These are phyloP conservation scores for Thalassoma bifasciatum DNA, from an alignment of 2,113 vertebrate species.

Conservation along the genomic window DNA sequence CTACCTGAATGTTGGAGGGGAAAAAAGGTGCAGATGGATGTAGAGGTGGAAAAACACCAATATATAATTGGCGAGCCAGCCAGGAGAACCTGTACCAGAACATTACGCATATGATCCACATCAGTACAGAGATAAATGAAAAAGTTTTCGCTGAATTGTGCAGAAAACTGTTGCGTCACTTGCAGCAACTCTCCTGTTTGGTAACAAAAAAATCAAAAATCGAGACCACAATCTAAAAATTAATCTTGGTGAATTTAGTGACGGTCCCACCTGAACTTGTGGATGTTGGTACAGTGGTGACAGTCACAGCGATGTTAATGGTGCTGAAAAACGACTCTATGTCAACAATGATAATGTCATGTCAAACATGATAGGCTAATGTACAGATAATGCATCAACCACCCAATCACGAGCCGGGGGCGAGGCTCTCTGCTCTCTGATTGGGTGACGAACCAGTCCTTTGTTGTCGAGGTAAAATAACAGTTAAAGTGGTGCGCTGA, in stretches of 20 bases:
- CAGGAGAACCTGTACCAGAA: no score
- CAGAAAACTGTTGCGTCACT: not conserved
- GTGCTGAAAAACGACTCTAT: constrained; percentile 66
- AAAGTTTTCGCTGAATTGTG: not conserved
- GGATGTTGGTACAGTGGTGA: constrained; percentile 47
- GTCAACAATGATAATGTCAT: constrained; percentile 49
- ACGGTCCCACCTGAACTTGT: constrained; percentile 40
- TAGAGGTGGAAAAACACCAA: no score
- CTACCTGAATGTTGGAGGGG: no score
- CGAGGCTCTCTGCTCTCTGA: constrained; percentile 34
- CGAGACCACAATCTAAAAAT: not conserved
- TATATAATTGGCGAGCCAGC: no score
- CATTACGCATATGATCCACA: no score
- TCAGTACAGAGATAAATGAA: no score
- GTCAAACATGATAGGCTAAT: constrained; percentile 61
- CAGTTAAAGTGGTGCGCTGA: constrained; percentile 71
- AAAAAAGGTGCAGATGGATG: no score
- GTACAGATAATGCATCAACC: constrained; percentile 59
- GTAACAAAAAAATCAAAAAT: not conserved
- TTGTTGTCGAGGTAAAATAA: constrained; percentile 72
- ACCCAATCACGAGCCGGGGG: constrained; percentile 47
- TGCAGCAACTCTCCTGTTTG: not conserved
- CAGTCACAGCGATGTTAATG: constrained; percentile 55
- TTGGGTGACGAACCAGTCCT: constrained; percentile 47
- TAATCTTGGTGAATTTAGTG: constrained; percentile 5